These are phyloP conservation scores for Anas acuta DNA, from an alignment of 2,797 vertebrate genomes.

Conservation along the genomic window DNA sequence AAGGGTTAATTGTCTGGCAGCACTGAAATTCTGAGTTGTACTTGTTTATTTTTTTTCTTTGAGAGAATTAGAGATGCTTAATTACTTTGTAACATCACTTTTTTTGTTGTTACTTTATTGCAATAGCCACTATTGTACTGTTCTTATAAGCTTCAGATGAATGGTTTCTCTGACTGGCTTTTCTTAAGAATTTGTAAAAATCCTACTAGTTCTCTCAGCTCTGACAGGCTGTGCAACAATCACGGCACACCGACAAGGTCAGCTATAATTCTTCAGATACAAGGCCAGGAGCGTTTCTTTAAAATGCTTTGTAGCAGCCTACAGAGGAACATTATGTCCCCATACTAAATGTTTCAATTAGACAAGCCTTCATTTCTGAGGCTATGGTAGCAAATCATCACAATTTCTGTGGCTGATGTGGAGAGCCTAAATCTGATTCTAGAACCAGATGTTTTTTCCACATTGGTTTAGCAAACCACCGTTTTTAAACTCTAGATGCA, in stretches of 20 bases:
- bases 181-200: constrained; percentile 18
- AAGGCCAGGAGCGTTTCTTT: background rate
- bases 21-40: background rate
- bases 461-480: background rate
- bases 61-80: background rate
- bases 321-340: background rate
- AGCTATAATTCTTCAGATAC: background rate
- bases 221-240: background rate
- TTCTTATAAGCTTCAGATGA: background rate
- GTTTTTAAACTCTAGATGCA: background rate
- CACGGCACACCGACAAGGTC: background rate
- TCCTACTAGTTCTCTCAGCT: background rate
- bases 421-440: background rate
- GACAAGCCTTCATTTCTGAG: constrained; percentile 27
- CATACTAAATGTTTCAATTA: background rate
- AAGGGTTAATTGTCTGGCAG: background rate
- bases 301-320: background rate
- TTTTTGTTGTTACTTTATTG: background rate
- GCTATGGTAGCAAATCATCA: background rate
- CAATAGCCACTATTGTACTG: background rate
- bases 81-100: background rate
- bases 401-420: background rate
- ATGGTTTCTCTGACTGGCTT: background rate
- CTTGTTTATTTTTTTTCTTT: background rate
- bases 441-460: background rate